Conservation (phyloP, 2,797 vertebrate species). For the Acanthopagrus latus region DNA sequence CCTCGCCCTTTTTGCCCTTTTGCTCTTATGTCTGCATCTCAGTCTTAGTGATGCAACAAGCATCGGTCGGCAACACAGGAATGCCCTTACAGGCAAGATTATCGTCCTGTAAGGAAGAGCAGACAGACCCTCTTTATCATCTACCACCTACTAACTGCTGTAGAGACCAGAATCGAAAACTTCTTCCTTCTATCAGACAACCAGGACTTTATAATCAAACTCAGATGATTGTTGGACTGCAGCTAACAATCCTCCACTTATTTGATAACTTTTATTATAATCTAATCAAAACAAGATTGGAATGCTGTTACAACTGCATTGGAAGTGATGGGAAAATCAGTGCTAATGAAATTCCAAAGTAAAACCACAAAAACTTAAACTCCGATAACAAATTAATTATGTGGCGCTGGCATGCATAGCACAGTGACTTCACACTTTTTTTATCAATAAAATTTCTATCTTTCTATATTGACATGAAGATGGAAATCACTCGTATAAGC, state of each 20-base stretch:
- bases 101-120: background rate
- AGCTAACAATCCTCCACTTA: background rate
- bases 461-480: constrained; percentile 32
- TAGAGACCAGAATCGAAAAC: background rate
- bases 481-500: constrained; percentile 35
- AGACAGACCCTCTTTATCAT: constrained; percentile 18
- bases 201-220: background rate
- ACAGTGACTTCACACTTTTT: constrained; percentile 5
- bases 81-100: constrained; percentile 42
- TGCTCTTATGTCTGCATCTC: constrained; percentile 26
- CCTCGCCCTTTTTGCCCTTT: constrained; percentile 1
- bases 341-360: background rate
- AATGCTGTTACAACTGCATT: background rate
- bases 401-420: background rate
- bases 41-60: constrained; percentile 24
- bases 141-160: background rate
- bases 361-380: background rate
- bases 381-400: background rate
- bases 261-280: background rate
- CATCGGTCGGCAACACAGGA: constrained; percentile 14
- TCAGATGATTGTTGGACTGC: background rate
- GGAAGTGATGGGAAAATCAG: background rate
- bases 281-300: background rate
- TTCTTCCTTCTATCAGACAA: background rate
- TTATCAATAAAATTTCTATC: constrained; percentile 33